Evolutionary conservation across 2,888 invertebrate species (phyloP), one percentile per base, ranked within the genome.

Genomic region (Hydraecia micacea): DNA sequence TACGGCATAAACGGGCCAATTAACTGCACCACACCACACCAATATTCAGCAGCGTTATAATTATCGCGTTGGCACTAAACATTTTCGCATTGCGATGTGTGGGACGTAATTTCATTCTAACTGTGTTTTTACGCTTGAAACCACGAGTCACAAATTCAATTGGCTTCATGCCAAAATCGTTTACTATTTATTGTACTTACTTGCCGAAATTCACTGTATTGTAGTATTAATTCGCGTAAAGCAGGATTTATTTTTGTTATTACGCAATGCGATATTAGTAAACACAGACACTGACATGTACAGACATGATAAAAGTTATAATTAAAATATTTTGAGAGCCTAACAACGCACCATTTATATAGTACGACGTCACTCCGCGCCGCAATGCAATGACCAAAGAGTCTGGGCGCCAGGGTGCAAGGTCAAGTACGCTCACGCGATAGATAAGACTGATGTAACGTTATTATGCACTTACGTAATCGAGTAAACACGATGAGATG

Each of bases 141-240:
- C 87, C 78, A 81, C 85, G 87, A 85, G 74, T 81, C 86, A 86
- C 85, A 76, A 78, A 87, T 76, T 87, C 73, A 74, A 78, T 80
- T 87, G 84, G 84, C 80, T 32, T 28, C 36, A 49, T 52, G 87
- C 84, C 84, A 85, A 80, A 55, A 84, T 69, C 75, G 66, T 79
- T 32, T 80, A 87, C 84, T 76, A 85, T 74, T 80, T n/a, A n/a
- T n/a, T n/a, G n/a, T n/a, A n/a, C n/a, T 73, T 74, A 76, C 70
- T 84, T 76, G 85, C 73, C 65, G 87, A 85, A 87, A 85, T 72
- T 74, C 65, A 72, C 75, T 8, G 18, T 72, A 76, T 63, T 68
- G 62, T 84, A 84, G 80, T 84, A 76, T 73, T 84, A 87, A 87
- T 84, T 84, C 80, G 75, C 80, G 80, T 66, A 84, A 49, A 84